Evolutionary conservation across 2,113 vertebrate species (phyloP).

Genomic region (Phalacrocorax carbo): DNA sequence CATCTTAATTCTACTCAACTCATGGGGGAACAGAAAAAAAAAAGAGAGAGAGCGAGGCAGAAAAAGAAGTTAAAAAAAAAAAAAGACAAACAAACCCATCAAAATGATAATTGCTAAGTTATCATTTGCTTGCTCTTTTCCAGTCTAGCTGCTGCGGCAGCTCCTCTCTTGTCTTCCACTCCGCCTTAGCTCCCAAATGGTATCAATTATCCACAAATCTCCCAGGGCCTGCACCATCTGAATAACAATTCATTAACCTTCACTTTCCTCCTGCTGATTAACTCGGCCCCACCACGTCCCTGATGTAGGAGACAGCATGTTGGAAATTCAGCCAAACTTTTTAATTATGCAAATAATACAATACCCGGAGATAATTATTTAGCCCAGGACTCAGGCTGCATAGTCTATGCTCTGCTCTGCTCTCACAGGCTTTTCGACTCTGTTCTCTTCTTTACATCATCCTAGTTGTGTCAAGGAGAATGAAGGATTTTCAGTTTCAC

Average conservation of each 20-base stretch:
- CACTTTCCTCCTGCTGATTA: constrained; percentile 72
- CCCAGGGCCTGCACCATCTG: constrained; percentile 66
- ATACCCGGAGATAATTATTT: constrained; percentile 62
- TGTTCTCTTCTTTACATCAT: constrained; percentile 6
- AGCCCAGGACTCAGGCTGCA: constrained; percentile 40
- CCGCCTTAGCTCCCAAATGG: constrained; percentile 66
- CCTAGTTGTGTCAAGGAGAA: constrained; percentile 58
- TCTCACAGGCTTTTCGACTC: constrained; percentile 34
- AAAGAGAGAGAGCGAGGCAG: not conserved
- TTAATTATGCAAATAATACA: constrained; percentile 72
- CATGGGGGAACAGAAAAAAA: not conserved
- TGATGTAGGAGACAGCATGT: constrained; percentile 21
- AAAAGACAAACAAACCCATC: constrained; percentile 50
- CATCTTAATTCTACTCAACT: not conserved
- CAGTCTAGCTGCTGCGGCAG: constrained; percentile 24
- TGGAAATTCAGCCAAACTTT: constrained; percentile 61
- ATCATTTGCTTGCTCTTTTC: constrained; percentile 63
- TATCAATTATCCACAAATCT: constrained; percentile 75
- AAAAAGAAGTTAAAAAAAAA: not conserved
- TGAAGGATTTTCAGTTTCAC: constrained; percentile 35
- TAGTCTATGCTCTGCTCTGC: not conserved
- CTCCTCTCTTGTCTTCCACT: constrained; percentile 54
- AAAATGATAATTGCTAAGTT: constrained; percentile 74
- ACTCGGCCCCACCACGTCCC: constrained; percentile 39
- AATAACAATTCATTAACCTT: constrained; percentile 77